Conservation (phyloP, 2,113 vertebrate species). For the Anhinga anhinga region DNA sequence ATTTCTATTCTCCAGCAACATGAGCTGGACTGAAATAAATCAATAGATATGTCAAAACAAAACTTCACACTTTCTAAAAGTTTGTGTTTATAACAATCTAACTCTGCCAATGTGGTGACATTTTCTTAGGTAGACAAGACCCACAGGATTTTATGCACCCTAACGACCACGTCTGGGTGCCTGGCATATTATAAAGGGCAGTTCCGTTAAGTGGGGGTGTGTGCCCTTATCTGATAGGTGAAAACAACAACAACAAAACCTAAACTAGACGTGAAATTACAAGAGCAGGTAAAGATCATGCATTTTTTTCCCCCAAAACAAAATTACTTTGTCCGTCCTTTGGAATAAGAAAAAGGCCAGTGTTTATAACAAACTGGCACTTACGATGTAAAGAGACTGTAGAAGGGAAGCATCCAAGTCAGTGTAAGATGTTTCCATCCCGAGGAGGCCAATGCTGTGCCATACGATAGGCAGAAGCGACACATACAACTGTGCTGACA, state of each 20-base stretch:
- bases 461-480: neutral
- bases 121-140: neutral
- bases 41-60: neutral
- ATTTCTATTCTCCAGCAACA: neutral
- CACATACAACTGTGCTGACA: neutral
- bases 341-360: neutral
- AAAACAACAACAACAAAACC: neutral
- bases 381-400: accelerated
- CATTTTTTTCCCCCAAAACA: neutral
- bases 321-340: neutral
- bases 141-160: neutral
- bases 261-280: neutral
- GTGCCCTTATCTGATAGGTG: neutral
- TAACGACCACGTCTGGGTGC: neutral
- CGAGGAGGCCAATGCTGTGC: neutral
- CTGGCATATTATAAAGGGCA: neutral
- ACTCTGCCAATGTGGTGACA: neutral
- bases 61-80: neutral
- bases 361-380: neutral
- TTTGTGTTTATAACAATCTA: neutral
- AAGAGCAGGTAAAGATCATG: neutral
- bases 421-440: neutral
- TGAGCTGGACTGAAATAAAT: neutral
- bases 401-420: neutral
- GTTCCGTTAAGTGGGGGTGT: neutral